Base-by-base conservation (phyloP, 2,797 vertebrate genomes). In the Sebastes steindachneri region DNA sequence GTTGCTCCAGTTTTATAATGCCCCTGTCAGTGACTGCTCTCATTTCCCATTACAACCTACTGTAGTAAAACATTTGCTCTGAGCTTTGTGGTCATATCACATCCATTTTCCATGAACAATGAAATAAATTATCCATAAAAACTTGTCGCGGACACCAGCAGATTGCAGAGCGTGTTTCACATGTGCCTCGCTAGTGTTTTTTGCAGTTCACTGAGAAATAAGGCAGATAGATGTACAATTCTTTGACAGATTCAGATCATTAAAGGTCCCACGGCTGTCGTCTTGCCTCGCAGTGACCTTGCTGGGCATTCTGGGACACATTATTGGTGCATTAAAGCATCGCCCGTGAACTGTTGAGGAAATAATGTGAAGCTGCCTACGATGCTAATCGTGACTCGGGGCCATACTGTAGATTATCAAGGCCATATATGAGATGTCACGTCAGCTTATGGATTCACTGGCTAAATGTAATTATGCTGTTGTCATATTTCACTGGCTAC, bases 331-430 rank as follows among this genome's bases (percentile, higher is more conserved):
- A 78, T 80, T 86, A 82, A 80, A 80, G 65, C 25, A 17, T 37
- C 48, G 68, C 68, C 67, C 6, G 15, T 62, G 53, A 86, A 83
- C 85, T 81, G 63, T 68, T 78, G 63, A 66, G 59, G 53, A 87
- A 86, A 83, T 83, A 74, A 86, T 83, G 59, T 68, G 70, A 77
- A 68, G 70, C 73, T 80, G 73, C 37, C 73, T 33, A 29, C 62
- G 68, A 62, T 78, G 81, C 45, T 84, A 83, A 85, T 84, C 51
- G 12, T 88, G 68, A 84, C 84, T 81, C 1, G 14, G 59, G 77
- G 75, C 84, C 66, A 48, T 15, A 41, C 11, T 3, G 35, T 76
- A 77, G 31, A 85, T 83, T 85, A 89, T 77, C 33, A 82, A 80
- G 48, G 60, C 77, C 33, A 26, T 68, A 81, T 41, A 78, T 79